These are phyloP conservation scores for Oncopodura yosiiana DNA, from an alignment of 1,140 invertebrate genomes.

Conservation along the genomic window DNA sequence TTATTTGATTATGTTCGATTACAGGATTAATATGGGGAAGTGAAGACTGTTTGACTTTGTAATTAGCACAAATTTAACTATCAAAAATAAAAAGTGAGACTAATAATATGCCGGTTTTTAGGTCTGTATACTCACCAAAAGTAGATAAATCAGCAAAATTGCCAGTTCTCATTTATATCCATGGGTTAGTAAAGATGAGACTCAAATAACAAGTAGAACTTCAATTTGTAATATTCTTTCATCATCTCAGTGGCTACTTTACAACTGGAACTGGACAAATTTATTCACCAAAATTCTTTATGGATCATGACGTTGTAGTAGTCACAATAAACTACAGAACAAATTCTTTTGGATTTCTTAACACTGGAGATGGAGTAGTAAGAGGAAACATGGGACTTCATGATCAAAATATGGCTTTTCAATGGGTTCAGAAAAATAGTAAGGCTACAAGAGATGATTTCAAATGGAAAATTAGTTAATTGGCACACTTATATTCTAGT, in stretches of 20 bases:
- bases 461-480: too few species aligned
- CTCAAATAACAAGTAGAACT: too few species aligned
- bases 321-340: conserved; percentile 53
- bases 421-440: conserved; percentile 46
- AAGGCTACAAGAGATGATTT: too few species aligned
- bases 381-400: conserved; percentile 38
- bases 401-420: conserved; percentile 46
- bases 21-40: too few species aligned
- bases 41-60: not conserved
- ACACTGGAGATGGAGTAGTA: conserved; percentile 38
- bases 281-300: conserved; percentile 37
- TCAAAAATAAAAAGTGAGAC: not conserved
- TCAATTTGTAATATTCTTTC: too few species aligned
- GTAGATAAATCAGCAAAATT: too few species aligned
- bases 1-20: too few species aligned
- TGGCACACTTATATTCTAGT: too few species aligned
- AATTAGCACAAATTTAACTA: not conserved
- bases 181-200: too few species aligned
- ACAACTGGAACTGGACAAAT: conserved; percentile 39
- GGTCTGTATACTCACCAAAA: too few species aligned
- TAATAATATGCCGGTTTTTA: too few species aligned
- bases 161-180: conserved; percentile 13
- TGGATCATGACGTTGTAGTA: conserved; percentile 42
- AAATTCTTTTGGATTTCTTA: conserved; percentile 39
- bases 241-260: conserved; percentile 40